Evolutionary conservation across 64 coral and sea anemone species (phyloP).

Genomic region (Dendronephthya gigantea): DNA sequence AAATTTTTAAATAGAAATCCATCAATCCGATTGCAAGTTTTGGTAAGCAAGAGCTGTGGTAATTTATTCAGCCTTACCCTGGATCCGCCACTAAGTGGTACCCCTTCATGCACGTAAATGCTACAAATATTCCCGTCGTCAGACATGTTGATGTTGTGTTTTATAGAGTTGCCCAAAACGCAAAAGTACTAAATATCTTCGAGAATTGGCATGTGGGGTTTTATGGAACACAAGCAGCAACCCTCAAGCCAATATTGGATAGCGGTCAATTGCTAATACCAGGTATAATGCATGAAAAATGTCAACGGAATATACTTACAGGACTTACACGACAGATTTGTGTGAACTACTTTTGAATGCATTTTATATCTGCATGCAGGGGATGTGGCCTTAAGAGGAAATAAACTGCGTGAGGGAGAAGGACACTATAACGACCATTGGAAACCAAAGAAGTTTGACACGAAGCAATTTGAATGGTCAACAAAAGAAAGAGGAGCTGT

Average conservation of each 20-base stretch:
- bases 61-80: too few relatives aligned
- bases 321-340: too few relatives aligned
- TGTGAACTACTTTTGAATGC: too few relatives aligned
- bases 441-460: slow-evolving; percentile 72
- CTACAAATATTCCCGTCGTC: too few relatives aligned
- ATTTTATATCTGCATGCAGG: slow-evolving; percentile 21
- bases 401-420: slow-evolving; percentile 41
- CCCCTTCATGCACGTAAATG: too few relatives aligned
- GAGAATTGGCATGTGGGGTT: background rate
- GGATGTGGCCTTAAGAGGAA: slow-evolving; percentile 55
- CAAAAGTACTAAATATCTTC: background rate
- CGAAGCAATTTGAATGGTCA: slow-evolving; percentile 69
- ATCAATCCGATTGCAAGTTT: too few relatives aligned
- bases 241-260: background rate
- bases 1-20: too few relatives aligned
- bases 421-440: slow-evolving; percentile 61
- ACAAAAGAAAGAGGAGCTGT: slow-evolving; percentile 45
- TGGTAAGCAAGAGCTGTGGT: too few relatives aligned
- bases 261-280: background rate
- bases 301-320: too few relatives aligned
- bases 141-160: background rate
- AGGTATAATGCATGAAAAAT: too few relatives aligned
- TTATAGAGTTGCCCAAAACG: background rate
- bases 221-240: background rate
- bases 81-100: too few relatives aligned